Evolutionary conservation across 2,888 invertebrate species (phyloP).

Genomic region (Galeopsomyia nigrocyanea): DNA sequence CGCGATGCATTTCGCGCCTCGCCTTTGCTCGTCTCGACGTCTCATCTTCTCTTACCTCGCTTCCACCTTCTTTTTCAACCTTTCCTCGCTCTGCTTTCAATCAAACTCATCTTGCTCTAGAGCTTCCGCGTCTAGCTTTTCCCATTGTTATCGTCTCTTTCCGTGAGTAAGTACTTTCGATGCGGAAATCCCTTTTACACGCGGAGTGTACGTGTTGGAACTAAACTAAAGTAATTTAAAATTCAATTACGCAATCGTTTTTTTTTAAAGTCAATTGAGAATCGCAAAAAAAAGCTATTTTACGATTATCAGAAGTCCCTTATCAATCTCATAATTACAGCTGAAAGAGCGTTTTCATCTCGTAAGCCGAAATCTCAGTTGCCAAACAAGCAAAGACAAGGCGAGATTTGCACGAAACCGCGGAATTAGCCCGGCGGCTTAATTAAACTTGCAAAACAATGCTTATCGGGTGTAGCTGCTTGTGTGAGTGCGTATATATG

Average conservation of each 20-base stretch:
- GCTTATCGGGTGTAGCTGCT: constrained; percentile 26
- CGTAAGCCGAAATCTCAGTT: too few relatives aligned
- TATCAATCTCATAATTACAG: too few relatives aligned
- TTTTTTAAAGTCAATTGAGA: too few relatives aligned
- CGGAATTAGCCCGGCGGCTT: constrained; percentile 18
- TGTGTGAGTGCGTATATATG: not conserved
- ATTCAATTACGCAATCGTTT: too few relatives aligned
- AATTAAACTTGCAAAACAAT: constrained; percentile 46
- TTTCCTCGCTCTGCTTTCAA: constrained; percentile 32
- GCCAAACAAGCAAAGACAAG: too few relatives aligned
- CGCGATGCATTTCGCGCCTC: not conserved
- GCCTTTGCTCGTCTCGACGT: constrained; percentile 4
- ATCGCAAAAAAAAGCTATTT: too few relatives aligned
- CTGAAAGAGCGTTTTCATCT: too few relatives aligned
- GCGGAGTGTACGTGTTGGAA: too few relatives aligned
- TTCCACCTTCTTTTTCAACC: constrained; percentile 4
- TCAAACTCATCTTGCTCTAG: constrained; percentile 30
- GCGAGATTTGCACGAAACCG: too few relatives aligned
- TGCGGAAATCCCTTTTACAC: constrained; percentile 30
- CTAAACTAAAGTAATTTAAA: too few relatives aligned
- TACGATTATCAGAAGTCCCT: too few relatives aligned
- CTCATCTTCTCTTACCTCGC: constrained; percentile 32
- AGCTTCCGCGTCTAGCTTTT: not conserved
- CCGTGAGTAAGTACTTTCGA: constrained; percentile 19
- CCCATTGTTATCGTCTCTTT: constrained; percentile 38